Evolutionary conservation across 2,113 vertebrate species (phyloP), one percentile per base, ranked within the genome.

Genomic region (Indicator maculatus): DNA sequence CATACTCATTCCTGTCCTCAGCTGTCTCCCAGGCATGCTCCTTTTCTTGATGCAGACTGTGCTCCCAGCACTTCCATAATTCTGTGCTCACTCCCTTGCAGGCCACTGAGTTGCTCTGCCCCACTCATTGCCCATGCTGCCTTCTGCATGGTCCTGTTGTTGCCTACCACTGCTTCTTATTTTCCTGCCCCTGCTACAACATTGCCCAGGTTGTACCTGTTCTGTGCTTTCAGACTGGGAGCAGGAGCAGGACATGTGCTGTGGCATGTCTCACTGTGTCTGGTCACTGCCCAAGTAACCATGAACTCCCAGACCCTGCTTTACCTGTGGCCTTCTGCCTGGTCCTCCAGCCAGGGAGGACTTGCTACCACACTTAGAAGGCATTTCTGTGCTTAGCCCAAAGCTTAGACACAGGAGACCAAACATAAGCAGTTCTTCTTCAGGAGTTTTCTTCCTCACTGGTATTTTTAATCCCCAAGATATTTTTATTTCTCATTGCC

Each of bases 101-200:
- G 72, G 58, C 53, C 56, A 41, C 31, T 0, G 5, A 50, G 24
- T 44, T 88, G 44, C 31, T 44, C 10, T 60, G 38, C 58, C 60
- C 31, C 75, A 12, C 36, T 70, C 0, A 0, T 52, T 84, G 39
- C 30, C 70, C 7, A 2, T 6, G 5, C 59, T 55, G 45, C 1
- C 1, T 73, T 72, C 31, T 60, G 45, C 38, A 4, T 1, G 2
- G 38, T 80, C 44, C 16, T 74, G 28, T 3, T 44, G 47, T 63
- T 82, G 60, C 58, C 63, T 75, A 18, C 77, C 75, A 16, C 55
- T 45, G 78, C 76, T 27, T 83, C 58, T 69, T 24, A 41, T 55
- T 79, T 9, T 38, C 36, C 83, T 78, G 86, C 50, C 31, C 78
- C 39, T 55, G 39, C 24, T 71, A 56, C 53, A 75, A 16, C 0